phyloP scores from a whole-genome alignment of 2,888 invertebrate genomes.

The Amphipoea lucens region DNA sequence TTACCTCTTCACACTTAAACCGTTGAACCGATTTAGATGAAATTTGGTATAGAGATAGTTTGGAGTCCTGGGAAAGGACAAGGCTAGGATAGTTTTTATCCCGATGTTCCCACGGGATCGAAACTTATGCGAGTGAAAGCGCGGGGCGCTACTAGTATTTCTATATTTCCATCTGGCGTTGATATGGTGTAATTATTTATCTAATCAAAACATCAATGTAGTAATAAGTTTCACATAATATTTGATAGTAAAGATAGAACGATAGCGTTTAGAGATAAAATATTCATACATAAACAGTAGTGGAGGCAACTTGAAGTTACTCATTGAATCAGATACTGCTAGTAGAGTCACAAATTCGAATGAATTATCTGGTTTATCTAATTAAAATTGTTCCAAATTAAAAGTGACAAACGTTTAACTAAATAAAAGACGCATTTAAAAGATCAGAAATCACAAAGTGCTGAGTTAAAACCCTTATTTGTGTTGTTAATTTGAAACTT shows the following conservation, averaged over 20 bases:
- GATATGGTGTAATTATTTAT: conserved; percentile 22
- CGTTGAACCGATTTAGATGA: too few species aligned
- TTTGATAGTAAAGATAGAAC: neutral
- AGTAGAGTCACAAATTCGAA: neutral
- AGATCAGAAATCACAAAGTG: neutral
- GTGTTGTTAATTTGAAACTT: neutral
- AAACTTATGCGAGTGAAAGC: too few species aligned
- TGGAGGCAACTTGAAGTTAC: neutral
- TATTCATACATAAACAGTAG: conserved; percentile 41
- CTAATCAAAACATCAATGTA: conserved; percentile 26
- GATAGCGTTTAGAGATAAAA: conserved; percentile 52
- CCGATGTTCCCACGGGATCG: too few species aligned
- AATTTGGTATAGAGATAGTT: too few species aligned
- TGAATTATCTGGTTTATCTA: too few species aligned
- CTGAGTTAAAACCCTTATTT: neutral
- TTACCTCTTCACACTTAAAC: too few species aligned
- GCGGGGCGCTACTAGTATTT: too few species aligned
- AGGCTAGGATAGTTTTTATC: too few species aligned
- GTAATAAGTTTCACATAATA: conserved; percentile 33
- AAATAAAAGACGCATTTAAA: neutral
- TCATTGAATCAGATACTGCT: too few species aligned
- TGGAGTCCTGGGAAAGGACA: too few species aligned
- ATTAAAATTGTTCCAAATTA: neutral
- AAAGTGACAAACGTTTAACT: neutral
- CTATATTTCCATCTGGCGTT: too few species aligned